A percentile compares a stretch with the other conserved stretches of the same genome.
Conservation (phyloP, 2,797 vertebrate genomes). For the Picus viridis region DNA sequence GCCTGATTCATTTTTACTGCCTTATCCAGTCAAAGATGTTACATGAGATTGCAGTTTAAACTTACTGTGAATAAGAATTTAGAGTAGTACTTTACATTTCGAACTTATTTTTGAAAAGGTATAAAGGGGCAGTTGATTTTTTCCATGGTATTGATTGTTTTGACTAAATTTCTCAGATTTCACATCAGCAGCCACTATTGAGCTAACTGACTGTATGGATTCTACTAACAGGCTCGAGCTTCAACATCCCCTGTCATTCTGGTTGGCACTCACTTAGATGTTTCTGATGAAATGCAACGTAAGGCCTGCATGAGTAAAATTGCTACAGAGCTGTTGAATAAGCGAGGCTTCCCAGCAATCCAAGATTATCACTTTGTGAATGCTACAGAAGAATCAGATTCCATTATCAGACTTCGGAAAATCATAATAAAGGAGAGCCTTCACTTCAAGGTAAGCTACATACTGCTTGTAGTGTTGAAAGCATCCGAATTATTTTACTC, state of each 20-base stretch:
- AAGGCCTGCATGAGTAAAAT: constrained; percentile 88
- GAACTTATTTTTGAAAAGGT: neutral
- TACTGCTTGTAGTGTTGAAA: neutral
- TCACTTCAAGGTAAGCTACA: constrained; percentile 86
- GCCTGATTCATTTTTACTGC: neutral
- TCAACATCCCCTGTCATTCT: constrained; percentile 92
- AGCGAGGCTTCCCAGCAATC: constrained; percentile 90
- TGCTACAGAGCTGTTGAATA: constrained; percentile 85
- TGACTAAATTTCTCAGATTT: neutral
- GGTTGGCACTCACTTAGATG: constrained; percentile 91
- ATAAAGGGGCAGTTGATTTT: neutral
- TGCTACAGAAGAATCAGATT: constrained; percentile 87
- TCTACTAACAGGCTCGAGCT: constrained; percentile 84
- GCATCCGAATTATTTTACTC: neutral
- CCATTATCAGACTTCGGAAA: constrained; percentile 88
- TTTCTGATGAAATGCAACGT: constrained; percentile 85
- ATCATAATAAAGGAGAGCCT: constrained; percentile 86
- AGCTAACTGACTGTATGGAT: neutral
- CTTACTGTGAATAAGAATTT: neutral
- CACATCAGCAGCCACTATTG: neutral
- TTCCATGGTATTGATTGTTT: neutral
- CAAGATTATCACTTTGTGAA: constrained; percentile 89
- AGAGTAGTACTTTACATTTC: neutral
- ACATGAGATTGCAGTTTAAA: neutral
- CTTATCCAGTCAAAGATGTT: neutral